These are phyloP conservation scores for Arbacia lixula DNA, from an alignment of 53 echinoderm and acorn worm genomes.

Conservation along the genomic window DNA sequence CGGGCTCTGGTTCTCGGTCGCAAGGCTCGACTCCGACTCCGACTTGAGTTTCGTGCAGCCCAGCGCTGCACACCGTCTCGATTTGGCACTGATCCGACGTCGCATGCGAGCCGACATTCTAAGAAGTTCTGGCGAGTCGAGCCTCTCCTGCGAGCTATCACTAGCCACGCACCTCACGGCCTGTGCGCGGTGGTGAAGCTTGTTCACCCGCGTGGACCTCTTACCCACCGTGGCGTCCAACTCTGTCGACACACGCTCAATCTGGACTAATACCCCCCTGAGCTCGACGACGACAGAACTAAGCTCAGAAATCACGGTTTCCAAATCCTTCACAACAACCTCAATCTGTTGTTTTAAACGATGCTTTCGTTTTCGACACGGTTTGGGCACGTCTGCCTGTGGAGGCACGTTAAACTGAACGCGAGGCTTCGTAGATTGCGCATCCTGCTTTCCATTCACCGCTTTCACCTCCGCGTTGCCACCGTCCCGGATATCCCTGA, in stretches of 20 bases:
- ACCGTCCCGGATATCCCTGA: background rate
- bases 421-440: conserved; percentile 4
- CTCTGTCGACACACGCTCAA: conserved; percentile 83
- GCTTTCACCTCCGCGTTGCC: background rate
- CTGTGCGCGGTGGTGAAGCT: conserved; percentile 28
- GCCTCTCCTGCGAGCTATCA: conserved; percentile 48
- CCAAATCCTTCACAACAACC: conserved; percentile 85
- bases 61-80: conserved; percentile 31
- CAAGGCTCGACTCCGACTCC: conserved; percentile 42
- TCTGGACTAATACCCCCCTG: conserved; percentile 87
- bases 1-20: conserved; percentile 9
- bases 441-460: background rate
- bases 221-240: conserved; percentile 60
- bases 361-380: conserved; percentile 73
- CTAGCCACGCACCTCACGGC: conserved; percentile 25
- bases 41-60: conserved; percentile 39
- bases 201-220: conserved; percentile 10
- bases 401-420: conserved; percentile 56
- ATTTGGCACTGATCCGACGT: conserved; percentile 43
- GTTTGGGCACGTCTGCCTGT: conserved; percentile 70
- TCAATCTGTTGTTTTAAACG: conserved; percentile 83
- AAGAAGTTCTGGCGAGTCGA: conserved; percentile 40
- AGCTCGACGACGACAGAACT: conserved; percentile 85
- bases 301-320: conserved; percentile 88
- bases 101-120: conserved; percentile 41